These are phyloP conservation scores for Zygothrica quintamaculata DNA, from an alignment of 2,888 invertebrate genomes.

Conservation along the genomic window DNA sequence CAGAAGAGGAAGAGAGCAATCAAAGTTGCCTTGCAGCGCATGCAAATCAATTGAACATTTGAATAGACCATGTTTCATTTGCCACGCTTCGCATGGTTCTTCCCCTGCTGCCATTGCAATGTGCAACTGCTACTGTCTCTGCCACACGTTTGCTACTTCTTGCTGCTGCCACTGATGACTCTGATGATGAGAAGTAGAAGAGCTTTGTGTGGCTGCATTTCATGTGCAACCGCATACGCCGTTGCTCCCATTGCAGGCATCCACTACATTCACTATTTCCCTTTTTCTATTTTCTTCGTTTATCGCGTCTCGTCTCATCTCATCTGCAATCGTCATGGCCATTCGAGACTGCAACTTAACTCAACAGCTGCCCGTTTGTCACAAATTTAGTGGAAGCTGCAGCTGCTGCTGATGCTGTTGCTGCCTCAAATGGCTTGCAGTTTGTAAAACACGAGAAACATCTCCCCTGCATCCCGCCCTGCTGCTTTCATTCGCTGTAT, in stretches of 20 bases:
- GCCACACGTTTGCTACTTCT: background rate
- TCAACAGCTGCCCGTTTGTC: conserved; percentile 69
- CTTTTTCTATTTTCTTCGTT: no score
- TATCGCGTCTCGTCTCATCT: background rate
- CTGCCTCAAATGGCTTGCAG: conserved; percentile 62
- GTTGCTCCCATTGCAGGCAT: conserved; percentile 9
- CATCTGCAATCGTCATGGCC: conserved; percentile 29
- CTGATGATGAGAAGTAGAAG: no score
- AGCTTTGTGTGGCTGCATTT: conserved; percentile 53
- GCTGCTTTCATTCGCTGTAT: background rate
- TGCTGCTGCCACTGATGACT: conserved; percentile 25
- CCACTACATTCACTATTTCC: background rate
- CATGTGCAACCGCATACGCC: conserved; percentile 62
- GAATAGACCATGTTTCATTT: conserved; percentile 18
- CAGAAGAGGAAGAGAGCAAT: conserved; percentile 14
- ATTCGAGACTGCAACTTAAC: conserved; percentile 58
- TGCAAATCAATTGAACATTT: conserved; percentile 78
- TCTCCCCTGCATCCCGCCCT: conserved; percentile 2
- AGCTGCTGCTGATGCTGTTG: conserved; percentile 22
- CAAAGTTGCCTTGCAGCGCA: conserved; percentile 37
- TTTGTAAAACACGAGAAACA: conserved; percentile 49
- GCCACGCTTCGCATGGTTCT: background rate
- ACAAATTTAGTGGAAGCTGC: conserved; percentile 59
- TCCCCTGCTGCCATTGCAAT: background rate
- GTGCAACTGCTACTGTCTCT: background rate